Conservation (phyloP, 2,888 invertebrate genomes). For the Ornithoptera priamus region DNA sequence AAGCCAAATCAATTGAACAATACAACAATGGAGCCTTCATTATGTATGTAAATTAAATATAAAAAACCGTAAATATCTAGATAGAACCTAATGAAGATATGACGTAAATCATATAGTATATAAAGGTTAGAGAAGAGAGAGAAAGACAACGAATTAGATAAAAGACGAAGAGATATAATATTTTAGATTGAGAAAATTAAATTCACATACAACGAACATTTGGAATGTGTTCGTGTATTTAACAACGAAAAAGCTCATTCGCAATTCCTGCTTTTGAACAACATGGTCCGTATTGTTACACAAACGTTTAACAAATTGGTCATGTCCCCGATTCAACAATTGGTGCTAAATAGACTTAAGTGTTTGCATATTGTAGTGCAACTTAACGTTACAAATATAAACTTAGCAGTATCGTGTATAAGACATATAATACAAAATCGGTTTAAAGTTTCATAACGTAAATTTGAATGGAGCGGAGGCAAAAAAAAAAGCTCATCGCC, state of each 20-base stretch:
- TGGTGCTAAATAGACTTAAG: conserved; percentile 14
- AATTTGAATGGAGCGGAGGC: conserved; percentile 33
- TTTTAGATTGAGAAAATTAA: not conserved
- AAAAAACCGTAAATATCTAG: too few relatives aligned
- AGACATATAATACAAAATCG: not conserved
- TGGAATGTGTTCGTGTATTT: too few relatives aligned
- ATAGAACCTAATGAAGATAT: too few relatives aligned
- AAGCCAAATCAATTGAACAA: conserved; percentile 12
- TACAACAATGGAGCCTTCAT: conserved; percentile 6
- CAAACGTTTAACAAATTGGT: conserved; percentile 15
- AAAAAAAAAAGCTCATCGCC: conserved; percentile 36
- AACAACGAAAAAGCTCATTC: not conserved
- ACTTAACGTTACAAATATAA: conserved; percentile 10
- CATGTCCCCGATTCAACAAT: conserved; percentile 18
- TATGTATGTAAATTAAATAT: too few relatives aligned
- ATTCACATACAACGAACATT: not conserved
- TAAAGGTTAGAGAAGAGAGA: not conserved
- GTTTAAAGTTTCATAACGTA: too few relatives aligned
- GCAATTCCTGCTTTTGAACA: not conserved
- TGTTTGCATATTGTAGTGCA: conserved; percentile 6
- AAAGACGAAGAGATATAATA: not conserved
- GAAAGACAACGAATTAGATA: not conserved
- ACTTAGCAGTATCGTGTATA: conserved; percentile 22
- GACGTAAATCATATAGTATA: too few relatives aligned
- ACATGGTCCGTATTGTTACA: conserved; percentile 1